These are phyloP conservation scores for Lycaon pictus DNA, from an alignment of 2,113 vertebrate species.

Conservation along the genomic window DNA sequence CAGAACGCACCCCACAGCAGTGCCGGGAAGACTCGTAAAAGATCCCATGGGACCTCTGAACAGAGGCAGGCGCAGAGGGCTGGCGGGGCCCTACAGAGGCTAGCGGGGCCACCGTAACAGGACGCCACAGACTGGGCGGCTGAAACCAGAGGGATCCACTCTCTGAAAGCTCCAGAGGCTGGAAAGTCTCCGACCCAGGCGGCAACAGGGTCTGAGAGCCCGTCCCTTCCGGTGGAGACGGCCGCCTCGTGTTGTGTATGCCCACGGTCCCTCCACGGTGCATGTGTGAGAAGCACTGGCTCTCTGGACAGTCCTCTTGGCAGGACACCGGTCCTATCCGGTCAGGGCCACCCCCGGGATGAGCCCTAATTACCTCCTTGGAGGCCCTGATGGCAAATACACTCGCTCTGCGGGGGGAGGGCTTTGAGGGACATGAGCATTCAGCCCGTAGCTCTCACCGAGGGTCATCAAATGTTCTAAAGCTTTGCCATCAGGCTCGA, in stretches of 20 bases:
- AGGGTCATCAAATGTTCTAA: rapidly evolving
- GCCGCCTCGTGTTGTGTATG: not conserved
- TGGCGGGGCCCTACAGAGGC: no score
- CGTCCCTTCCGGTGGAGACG: not conserved
- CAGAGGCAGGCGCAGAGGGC: no score
- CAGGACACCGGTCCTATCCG: not conserved
- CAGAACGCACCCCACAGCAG: rapidly evolving
- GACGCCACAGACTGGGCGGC: rapidly evolving
- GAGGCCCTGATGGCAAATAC: rapidly evolving
- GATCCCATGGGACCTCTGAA: rapidly evolving
- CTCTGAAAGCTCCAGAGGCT: rapidly evolving
- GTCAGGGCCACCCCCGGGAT: rapidly evolving
- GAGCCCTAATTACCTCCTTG: not conserved
- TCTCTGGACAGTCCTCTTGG: not conserved
- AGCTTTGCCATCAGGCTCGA: rapidly evolving
- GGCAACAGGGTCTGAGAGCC: not conserved
- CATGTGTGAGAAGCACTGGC: rapidly evolving
- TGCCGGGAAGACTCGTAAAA: rapidly evolving
- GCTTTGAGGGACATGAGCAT: rapidly evolving
- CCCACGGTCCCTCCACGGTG: not conserved
- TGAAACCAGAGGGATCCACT: rapidly evolving
- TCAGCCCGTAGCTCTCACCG: rapidly evolving
- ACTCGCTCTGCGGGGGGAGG: rapidly evolving
- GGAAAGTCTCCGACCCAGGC: not conserved
- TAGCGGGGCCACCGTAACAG: rapidly evolving